phyloP scores from a whole-genome alignment of 2,113 vertebrate species.

The Sorex araneus region DNA sequence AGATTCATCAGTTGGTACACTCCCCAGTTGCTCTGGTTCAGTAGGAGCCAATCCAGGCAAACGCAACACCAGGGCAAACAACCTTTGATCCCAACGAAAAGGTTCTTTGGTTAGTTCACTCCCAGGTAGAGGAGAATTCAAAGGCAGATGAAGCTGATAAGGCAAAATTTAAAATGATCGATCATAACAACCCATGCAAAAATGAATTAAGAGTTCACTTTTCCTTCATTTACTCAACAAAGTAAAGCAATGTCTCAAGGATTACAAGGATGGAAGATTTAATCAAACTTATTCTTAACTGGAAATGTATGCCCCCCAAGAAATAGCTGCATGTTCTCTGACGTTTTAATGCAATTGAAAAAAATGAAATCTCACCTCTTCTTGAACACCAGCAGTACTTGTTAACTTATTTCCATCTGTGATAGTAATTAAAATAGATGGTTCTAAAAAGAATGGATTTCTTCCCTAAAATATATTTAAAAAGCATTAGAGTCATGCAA shows the following conservation, averaged over 20 bases:
- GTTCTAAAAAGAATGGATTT: constrained; percentile 99
- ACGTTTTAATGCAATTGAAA: constrained; percentile 59
- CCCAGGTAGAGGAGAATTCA: constrained; percentile 98
- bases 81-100: constrained; percentile 99
- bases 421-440: constrained; percentile 98
- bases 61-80: constrained; percentile 97
- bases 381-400: constrained; percentile 95
- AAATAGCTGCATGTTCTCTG: constrained; percentile 67
- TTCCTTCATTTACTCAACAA: constrained; percentile 54
- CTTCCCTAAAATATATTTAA: constrained; percentile 92
- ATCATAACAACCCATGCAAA: constrained; percentile 32
- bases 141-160: constrained; percentile 93
- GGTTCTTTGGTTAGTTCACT: constrained; percentile 99
- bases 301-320: constrained; percentile 70
- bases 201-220: constrained; percentile 44
- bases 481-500: constrained; percentile 75
- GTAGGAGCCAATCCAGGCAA: constrained; percentile 95
- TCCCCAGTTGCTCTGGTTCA: constrained; percentile 96
- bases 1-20: constrained; percentile 97
- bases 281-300: constrained; percentile 69
- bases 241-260: constrained; percentile 65
- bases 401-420: constrained; percentile 99
- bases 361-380: constrained; percentile 93
- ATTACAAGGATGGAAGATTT: constrained; percentile 50
- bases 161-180: constrained; percentile 76